phyloP scores from a whole-genome alignment of 1,140 invertebrate species.

The Rhopalosiphum maidis region DNA sequence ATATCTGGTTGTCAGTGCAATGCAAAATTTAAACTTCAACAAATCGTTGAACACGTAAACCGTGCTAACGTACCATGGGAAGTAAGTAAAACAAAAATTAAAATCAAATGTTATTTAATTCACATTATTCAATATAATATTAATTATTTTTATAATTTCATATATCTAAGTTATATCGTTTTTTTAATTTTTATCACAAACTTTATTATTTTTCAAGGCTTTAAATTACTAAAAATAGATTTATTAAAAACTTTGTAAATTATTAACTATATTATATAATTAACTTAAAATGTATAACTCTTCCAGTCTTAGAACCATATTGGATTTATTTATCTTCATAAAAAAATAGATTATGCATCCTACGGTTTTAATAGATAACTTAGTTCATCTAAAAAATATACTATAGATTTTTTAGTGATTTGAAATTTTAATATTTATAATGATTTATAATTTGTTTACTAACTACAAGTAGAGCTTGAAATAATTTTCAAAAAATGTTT shows the following conservation, averaged over 20 bases:
- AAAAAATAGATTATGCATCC: background rate
- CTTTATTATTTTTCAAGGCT: background rate
- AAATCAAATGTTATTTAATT: background rate
- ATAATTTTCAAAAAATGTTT: background rate
- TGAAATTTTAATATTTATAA: background rate
- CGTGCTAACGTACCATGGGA: background rate
- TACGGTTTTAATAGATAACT: background rate
- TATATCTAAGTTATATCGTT: background rate
- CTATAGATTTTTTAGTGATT: background rate
- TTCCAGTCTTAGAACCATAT: background rate
- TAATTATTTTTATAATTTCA: too few relatives aligned
- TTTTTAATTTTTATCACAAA: background rate
- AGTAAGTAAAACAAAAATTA: background rate
- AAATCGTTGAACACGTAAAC: constrained; percentile 16
- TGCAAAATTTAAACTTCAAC: background rate
- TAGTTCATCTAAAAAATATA: background rate
- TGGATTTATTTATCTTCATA: background rate
- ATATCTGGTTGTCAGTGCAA: background rate
- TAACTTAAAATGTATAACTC: background rate
- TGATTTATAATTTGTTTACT: background rate
- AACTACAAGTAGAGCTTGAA: background rate
- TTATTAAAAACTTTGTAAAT: background rate
- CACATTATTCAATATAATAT: background rate
- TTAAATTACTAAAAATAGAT: background rate
- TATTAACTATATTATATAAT: background rate